phyloP scores from a whole-genome alignment of 2,888 invertebrate species.

The Hypsopygia costalis region DNA sequence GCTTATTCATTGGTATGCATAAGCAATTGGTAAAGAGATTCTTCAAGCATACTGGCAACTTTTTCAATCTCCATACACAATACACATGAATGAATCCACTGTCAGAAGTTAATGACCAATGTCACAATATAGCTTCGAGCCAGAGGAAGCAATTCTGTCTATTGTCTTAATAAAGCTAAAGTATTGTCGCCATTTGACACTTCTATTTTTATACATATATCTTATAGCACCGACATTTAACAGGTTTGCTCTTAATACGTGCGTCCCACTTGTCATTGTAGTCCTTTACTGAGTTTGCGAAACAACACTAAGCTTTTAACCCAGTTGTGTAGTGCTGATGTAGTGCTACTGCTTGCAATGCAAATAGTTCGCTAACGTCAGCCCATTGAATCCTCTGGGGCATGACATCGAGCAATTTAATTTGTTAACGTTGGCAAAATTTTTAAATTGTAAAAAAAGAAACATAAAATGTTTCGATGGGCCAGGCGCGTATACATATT shows the following conservation, averaged over 20 bases:
- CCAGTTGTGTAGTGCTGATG: conserved; percentile 36
- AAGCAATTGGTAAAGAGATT: too few relatives aligned
- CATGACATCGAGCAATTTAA: conserved; percentile 24
- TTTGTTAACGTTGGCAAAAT: too few relatives aligned
- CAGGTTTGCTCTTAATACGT: conserved; percentile 11
- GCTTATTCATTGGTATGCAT: too few relatives aligned
- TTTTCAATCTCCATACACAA: too few relatives aligned
- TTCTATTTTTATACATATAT: conserved; percentile 5
- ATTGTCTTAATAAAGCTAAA: conserved; percentile 5
- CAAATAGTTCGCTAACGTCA: conserved; percentile 52
- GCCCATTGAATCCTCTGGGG: conserved; percentile 27
- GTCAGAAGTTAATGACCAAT: too few relatives aligned
- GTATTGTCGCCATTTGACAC: conserved; percentile 1
- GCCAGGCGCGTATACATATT: too few relatives aligned
- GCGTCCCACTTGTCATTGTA: conserved; percentile 17
- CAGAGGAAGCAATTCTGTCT: conserved; percentile 4
- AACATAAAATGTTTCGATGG: too few relatives aligned
- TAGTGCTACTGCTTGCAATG: conserved; percentile 32
- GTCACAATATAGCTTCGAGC: too few relatives aligned
- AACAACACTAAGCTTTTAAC: conserved; percentile 66
- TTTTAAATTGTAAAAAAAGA: too few relatives aligned
- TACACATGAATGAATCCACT: too few relatives aligned
- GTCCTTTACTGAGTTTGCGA: conserved; percentile 25
- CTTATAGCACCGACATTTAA: conserved; percentile 1
- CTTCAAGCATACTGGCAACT: too few relatives aligned